phyloP scores from a whole-genome alignment of 2,797 vertebrate genomes.

The Lepus townsendii region DNA sequence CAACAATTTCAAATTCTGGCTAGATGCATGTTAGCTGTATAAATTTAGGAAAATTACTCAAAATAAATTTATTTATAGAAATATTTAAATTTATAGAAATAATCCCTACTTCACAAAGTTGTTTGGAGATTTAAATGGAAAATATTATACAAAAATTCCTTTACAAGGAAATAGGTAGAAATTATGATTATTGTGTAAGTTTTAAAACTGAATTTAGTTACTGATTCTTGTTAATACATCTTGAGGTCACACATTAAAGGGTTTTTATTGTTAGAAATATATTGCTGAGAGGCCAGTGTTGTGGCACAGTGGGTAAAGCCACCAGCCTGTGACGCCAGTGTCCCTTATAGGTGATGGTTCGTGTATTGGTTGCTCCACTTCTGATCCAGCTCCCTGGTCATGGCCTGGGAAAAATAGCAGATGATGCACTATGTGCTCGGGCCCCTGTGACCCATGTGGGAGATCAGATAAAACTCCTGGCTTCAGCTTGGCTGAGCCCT shows the following conservation, averaged over 20 bases:
- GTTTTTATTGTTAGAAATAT: background rate
- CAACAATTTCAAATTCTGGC: background rate
- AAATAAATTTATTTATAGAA: background rate
- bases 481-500: too few relatives aligned
- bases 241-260: background rate
- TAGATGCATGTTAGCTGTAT: background rate
- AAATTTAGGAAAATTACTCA: background rate
- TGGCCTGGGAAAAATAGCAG: too few relatives aligned
- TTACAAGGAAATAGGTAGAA: background rate
- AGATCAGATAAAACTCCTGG: too few relatives aligned
- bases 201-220: background rate
- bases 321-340: too few relatives aligned
- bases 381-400: too few relatives aligned
- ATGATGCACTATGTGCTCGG: too few relatives aligned
- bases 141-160: background rate
- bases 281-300: background rate
- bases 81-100: background rate
- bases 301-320: too few relatives aligned
- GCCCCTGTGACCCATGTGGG: too few relatives aligned
- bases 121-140: constrained; percentile 18
- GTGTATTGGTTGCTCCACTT: too few relatives aligned
- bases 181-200: background rate
- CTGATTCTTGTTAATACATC: background rate
- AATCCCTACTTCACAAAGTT: background rate
- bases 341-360: too few relatives aligned